Base-by-base conservation (phyloP, 2,888 invertebrate species). In the Lochmaea crataegi region DNA sequence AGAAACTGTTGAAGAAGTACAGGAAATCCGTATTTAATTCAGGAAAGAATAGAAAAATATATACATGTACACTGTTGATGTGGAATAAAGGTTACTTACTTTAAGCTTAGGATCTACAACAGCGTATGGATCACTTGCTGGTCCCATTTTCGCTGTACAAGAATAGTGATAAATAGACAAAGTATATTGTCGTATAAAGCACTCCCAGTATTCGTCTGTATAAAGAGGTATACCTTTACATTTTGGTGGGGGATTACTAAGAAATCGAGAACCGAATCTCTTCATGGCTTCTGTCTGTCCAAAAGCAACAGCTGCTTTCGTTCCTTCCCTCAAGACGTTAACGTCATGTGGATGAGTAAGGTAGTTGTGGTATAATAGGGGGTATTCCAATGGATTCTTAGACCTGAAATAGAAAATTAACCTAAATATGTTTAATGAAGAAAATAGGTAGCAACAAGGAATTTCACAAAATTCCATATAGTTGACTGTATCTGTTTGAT, bases 321-420 rank as follows among this genome's bases (percentile, higher is more conserved):
- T 94, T 14, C 96, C 96, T 86, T 96, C 96, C 26, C 96, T 89
- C 67, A 96, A 85, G 0, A 94, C 94, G 41, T 92, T 90, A 0
- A 96, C 92, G 81, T 98, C 98, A 74, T 94, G 92, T 0, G 93
- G 94, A 85, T 96, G 93, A 0, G 95, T 94, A 75, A 98, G 88
- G 84, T 98, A 98, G 85, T 98, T 98, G 82, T 97, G 96, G 81
- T 96, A 93, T 84, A 98, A 90, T 5, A 95, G 87, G 0, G 98
- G 98, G 85, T 96, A 94, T 9, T 94, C 92, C 64, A 90, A 83
- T 0, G 94, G 93, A 82, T 93, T 89, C 7, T 87, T 89, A 1
- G 90, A 90, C 61, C 77, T 78, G 18, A 38, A 72, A 73, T 48
- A 41, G 14, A 5, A 10, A 16, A 53, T 12, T 58, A 45, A 45